phyloP scores from a whole-genome alignment of 2,888 invertebrate species.

The Lamellibrachia columna region DNA sequence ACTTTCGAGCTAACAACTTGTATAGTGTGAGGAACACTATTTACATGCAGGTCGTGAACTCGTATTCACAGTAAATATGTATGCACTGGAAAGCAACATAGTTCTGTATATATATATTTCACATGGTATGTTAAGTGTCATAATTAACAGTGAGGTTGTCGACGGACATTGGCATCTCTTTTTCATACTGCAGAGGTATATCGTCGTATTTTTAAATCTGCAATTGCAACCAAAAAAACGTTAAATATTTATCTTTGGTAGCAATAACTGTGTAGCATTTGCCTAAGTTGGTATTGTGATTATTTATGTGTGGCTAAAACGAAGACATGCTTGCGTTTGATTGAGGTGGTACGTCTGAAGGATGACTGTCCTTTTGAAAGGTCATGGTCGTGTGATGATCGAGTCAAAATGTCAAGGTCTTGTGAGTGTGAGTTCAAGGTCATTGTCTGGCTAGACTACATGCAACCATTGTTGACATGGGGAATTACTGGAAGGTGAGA shows the following conservation, averaged over 20 bases:
- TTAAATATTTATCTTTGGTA: neutral
- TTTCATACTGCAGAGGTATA: conserved; percentile 3
- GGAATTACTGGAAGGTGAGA: neutral
- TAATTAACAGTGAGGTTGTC: neutral
- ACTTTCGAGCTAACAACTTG: too few relatives aligned
- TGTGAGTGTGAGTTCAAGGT: neutral
- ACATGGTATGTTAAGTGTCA: neutral
- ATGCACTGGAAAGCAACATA: too few relatives aligned
- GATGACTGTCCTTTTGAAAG: neutral
- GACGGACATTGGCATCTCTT: neutral
- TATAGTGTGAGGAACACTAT: too few relatives aligned
- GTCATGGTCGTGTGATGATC: neutral
- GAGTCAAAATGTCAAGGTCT: neutral
- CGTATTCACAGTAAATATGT: too few relatives aligned
- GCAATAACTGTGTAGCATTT: neutral
- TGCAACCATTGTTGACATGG: neutral
- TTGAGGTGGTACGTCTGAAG: neutral
- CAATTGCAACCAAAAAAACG: neutral
- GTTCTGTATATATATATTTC: conserved; percentile 12
- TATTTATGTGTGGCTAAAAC: neutral
- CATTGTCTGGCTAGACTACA: neutral
- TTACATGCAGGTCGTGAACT: too few relatives aligned
- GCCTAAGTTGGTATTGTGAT: conserved; percentile 7
- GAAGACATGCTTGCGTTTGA: neutral
- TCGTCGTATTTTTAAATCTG: neutral